These are phyloP conservation scores for Achatina immaculata DNA, from an alignment of 1,140 invertebrate genomes.

Conservation along the genomic window DNA sequence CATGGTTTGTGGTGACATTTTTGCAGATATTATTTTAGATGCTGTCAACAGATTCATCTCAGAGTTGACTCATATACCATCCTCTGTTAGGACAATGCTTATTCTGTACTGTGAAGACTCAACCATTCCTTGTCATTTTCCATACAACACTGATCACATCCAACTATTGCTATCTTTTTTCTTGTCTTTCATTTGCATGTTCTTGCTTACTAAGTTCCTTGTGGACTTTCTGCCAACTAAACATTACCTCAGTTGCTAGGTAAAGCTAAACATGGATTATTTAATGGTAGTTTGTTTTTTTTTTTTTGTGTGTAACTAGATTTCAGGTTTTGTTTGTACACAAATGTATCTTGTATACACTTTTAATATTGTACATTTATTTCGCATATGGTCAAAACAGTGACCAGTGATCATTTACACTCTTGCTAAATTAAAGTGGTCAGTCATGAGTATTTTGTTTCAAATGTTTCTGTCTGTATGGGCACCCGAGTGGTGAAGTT, in stretches of 20 bases:
- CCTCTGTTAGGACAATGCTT: no score
- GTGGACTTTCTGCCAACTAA: neutral
- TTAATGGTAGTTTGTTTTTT: neutral
- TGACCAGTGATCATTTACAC: neutral
- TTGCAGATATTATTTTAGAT: no score
- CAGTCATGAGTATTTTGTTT: neutral
- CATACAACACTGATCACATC: no score
- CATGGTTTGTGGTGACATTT: no score
- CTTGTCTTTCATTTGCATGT: neutral
- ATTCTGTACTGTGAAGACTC: no score
- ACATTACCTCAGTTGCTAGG: neutral
- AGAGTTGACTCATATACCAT: no score
- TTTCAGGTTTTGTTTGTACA: neutral
- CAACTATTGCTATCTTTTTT: neutral
- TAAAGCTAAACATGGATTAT: neutral
- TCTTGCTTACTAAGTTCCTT: neutral
- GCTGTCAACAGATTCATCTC: no score
- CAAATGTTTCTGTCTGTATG: no score
- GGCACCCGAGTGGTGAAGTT: no score
- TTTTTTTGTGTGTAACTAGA: neutral
- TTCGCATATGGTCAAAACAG: neutral
- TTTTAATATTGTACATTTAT: neutral
- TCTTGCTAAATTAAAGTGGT: neutral
- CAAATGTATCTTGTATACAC: conserved; percentile 8
- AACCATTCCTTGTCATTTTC: no score